Base-by-base conservation (phyloP, 35 echinoderm and acorn worm species). In the Lytechinus pictus region DNA sequence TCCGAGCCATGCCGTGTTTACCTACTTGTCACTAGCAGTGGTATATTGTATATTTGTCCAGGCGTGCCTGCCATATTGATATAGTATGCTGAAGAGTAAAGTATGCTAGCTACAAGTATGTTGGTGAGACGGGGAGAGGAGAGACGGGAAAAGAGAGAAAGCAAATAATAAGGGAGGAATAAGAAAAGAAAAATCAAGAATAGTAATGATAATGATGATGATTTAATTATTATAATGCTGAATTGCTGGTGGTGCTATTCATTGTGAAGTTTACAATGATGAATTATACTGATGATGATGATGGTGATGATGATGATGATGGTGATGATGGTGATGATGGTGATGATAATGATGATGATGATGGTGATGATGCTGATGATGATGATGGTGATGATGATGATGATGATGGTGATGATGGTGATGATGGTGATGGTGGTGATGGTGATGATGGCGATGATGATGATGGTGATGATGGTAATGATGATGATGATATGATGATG, bases 31-130 rank as follows among this genome's bases (percentile, higher is more conserved):
- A 79, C 66, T 79, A 24, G 4, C 66, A 24, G 19, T 16, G 66
- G 66, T 79, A 79, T 79, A 79, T 79, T 79, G 66, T 79, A 79
- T 79, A 79, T 79, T 79, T 79, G 66, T 79, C 6, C 66, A 79
- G 66, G 66, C 66, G 21, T 79, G 66, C 66, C n/a, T 79, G 61
- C 61, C 61, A 71, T 71, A 71, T 71, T 71, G 61, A 71, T 71
- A 71, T 71, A 71, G 61, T 71, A 71, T 71, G 24, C 61, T 71
- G 33, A 44, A 44, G 33, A 44, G 33, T 44, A 44, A 44, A 44
- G 33, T 44, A 44, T 44, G 33, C 33, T 44, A 44, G 33, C 61
- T 24, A 71, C 61, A 71, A 71, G 61, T 71, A 58, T 58, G 12
- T 58, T 71, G 61, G 61, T 21, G 61, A 71, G 61, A 71, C 1